A percentile compares a stretch with the other conserved stretches of the same genome.
These are phyloP conservation scores for Buphagus erythrorhynchus DNA, from an alignment of 2,797 vertebrate species.

Conservation along the genomic window DNA sequence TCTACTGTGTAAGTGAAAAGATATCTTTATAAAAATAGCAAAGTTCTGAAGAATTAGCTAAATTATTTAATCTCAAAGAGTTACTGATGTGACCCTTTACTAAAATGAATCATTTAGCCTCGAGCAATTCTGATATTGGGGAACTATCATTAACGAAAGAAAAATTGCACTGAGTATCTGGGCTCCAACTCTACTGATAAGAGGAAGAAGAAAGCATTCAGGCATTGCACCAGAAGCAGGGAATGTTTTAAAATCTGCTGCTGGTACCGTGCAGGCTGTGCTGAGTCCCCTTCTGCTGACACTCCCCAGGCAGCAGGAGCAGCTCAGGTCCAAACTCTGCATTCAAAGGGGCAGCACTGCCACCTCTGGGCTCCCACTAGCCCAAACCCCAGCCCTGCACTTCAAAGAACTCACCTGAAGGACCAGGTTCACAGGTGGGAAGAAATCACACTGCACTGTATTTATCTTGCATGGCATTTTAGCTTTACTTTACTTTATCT, in stretches of 20 bases:
- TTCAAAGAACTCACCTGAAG: background rate
- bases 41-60: constrained; percentile 24
- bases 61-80: background rate
- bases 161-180: background rate
- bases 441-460: background rate
- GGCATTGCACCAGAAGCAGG: background rate
- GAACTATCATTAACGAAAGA: background rate
- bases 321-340: background rate
- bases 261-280: background rate
- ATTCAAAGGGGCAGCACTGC: accelerated
- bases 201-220: background rate
- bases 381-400: background rate
- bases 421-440: background rate
- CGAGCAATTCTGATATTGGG: background rate
- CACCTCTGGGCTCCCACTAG: background rate
- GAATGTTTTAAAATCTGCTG: background rate
- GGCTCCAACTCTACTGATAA: background rate
- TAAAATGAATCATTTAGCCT: background rate
- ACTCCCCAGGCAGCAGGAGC: background rate
- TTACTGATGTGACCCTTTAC: background rate
- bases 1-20: background rate
- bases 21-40: background rate
- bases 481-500: background rate
- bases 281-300: background rate
- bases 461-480: background rate